These are phyloP conservation scores for Cephonodes hylas DNA, from an alignment of 2,888 invertebrate species.

Conservation along the genomic window DNA sequence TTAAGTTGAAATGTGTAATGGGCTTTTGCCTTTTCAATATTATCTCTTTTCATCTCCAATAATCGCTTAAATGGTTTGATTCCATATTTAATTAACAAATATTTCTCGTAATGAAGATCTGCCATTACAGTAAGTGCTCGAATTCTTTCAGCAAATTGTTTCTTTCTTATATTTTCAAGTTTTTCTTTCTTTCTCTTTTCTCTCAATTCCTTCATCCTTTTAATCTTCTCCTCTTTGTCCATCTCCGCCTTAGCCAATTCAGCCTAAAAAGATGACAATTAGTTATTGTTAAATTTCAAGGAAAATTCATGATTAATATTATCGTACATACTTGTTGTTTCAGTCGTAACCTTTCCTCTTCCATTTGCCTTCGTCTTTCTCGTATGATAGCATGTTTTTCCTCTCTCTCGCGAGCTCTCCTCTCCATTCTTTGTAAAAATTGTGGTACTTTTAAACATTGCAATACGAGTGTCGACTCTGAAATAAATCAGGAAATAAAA, in stretches of 20 bases:
- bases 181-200: conserved; percentile 83
- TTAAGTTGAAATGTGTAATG: conserved; percentile 71
- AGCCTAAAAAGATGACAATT: conserved; percentile 44
- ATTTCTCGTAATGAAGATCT: conserved; percentile 73
- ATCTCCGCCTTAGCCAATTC: conserved; percentile 75
- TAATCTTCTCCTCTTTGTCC: conserved; percentile 83
- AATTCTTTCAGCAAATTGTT: conserved; percentile 72
- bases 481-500: conserved; percentile 21
- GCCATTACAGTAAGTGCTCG: conserved; percentile 75
- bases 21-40: conserved; percentile 67
- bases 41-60: conserved; percentile 58
- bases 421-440: conserved; percentile 87
- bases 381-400: conserved; percentile 75
- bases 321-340: conserved; percentile 64
- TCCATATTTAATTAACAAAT: conserved; percentile 61
- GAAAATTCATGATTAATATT: not conserved
- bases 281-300: not conserved
- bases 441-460: conserved; percentile 83
- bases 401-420: conserved; percentile 84
- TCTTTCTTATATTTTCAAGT: conserved; percentile 81
- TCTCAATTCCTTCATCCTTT: conserved; percentile 81
- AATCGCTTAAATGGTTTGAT: conserved; percentile 56
- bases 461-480: conserved; percentile 65
- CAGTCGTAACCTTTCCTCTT: conserved; percentile 67
- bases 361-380: conserved; percentile 72